Evolutionary conservation across 2,888 invertebrate species (phyloP).

Genomic region (Acanthosepion esculentum): DNA sequence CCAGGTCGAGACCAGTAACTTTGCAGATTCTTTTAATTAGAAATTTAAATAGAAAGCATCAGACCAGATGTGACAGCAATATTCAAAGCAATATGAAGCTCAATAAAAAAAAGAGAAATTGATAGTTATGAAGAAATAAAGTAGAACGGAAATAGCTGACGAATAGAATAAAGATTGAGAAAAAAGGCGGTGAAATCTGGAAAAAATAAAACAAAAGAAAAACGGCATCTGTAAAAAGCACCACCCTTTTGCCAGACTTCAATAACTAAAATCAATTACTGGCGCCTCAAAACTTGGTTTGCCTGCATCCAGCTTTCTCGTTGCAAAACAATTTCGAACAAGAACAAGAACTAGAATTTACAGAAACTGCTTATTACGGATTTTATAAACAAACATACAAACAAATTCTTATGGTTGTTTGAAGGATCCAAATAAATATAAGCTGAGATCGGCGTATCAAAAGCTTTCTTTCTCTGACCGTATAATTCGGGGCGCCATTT

Average conservation of each 20-base stretch:
- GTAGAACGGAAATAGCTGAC: background rate
- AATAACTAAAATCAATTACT: slow-evolving; percentile 14
- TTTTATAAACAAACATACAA: background rate
- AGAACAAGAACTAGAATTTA: background rate
- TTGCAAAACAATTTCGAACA: background rate
- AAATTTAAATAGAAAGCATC: too few species aligned
- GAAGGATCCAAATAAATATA: background rate
- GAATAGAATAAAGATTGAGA: background rate
- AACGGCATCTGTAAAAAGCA: background rate
- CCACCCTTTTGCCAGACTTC: background rate
- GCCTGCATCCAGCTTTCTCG: background rate
- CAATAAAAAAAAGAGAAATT: too few species aligned
- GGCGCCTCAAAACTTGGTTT: background rate
- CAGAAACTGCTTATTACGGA: background rate
- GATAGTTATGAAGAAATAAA: too few species aligned
- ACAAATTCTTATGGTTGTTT: background rate
- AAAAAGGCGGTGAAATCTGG: background rate
- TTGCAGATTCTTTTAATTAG: too few species aligned
- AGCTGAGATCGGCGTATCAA: background rate
- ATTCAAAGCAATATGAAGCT: too few species aligned
- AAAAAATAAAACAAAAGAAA: background rate
- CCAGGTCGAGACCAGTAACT: too few species aligned
- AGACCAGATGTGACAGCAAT: too few species aligned
- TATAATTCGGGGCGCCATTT: background rate
- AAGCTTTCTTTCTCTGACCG: background rate